phyloP scores from a whole-genome alignment of 1,140 invertebrate species.

The Marisa cornuarietis region DNA sequence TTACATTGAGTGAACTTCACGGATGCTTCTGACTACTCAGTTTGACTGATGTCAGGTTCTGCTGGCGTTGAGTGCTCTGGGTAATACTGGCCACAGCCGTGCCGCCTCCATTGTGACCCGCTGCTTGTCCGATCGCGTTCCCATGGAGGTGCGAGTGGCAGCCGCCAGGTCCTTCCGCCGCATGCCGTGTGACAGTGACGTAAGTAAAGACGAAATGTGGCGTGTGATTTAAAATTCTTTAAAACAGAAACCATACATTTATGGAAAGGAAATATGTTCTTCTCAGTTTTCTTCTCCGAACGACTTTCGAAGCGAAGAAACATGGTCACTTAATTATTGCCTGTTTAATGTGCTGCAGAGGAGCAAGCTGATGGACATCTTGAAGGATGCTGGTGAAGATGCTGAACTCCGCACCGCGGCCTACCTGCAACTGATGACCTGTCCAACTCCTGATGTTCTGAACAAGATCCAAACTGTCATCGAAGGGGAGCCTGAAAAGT shows the following conservation, averaged over 20 bases:
- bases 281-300: not conserved
- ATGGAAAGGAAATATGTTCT: not conserved
- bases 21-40: not conserved
- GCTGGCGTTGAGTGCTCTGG: constrained; percentile 84
- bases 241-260: not conserved
- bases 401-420: constrained; percentile 86
- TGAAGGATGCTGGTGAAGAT: constrained; percentile 78
- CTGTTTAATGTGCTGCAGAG: constrained; percentile 38
- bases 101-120: constrained; percentile 73
- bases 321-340: too few relatives aligned
- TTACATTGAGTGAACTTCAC: too few relatives aligned
- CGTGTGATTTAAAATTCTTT: not conserved
- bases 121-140: constrained; percentile 74
- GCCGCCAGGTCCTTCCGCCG: constrained; percentile 82
- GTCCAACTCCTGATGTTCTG: constrained; percentile 81
- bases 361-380: constrained; percentile 70
- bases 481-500: constrained; percentile 80
- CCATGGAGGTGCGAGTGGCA: constrained; percentile 78
- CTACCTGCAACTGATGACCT: constrained; percentile 89
- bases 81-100: constrained; percentile 81
- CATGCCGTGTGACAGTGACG: constrained; percentile 74
- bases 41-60: constrained; percentile 70
- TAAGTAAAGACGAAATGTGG: constrained; percentile 63
- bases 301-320: not conserved
- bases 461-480: constrained; percentile 76